Evolutionary conservation across 2,113 vertebrate genomes (phyloP).

Genomic region (Pelmatolapia mariae): DNA sequence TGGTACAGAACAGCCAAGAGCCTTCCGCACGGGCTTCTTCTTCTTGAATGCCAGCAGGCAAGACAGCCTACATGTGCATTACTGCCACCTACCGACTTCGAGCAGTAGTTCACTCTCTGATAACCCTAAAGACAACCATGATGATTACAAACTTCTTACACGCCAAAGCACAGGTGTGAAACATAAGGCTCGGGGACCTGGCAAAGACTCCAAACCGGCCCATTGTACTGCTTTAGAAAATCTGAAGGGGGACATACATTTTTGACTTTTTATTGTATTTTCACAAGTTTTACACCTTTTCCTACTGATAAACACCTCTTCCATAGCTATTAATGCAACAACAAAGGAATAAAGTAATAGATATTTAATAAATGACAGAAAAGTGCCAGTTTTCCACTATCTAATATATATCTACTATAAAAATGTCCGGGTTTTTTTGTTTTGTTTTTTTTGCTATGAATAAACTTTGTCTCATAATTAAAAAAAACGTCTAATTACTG

Average conservation of each 20-base stretch:
- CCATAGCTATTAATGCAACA: not conserved
- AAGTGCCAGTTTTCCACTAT: not conserved
- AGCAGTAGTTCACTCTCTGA: not conserved
- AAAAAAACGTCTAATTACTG: not conserved
- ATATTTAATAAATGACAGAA: not conserved
- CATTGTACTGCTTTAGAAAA: not conserved
- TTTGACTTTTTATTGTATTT: not conserved
- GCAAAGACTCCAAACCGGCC: not conserved
- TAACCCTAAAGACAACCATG: not conserved
- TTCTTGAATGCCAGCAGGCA: not conserved
- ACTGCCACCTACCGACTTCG: not conserved
- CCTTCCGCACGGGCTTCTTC: not conserved
- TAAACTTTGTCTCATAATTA: not conserved
- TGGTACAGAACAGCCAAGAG: not conserved
- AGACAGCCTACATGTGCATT: not conserved
- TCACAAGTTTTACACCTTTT: not conserved
- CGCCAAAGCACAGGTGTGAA: not conserved
- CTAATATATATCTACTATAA: not conserved
- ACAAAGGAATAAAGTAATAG: not conserved
- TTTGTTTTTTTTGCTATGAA: not conserved
- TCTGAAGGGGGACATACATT: not conserved
- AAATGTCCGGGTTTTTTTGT: accelerated
- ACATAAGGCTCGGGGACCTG: not conserved
- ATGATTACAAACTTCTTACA: not conserved
- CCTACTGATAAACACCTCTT: not conserved